Conservation (phyloP, 2,888 invertebrate species). For the Erynnis tages region DNA sequence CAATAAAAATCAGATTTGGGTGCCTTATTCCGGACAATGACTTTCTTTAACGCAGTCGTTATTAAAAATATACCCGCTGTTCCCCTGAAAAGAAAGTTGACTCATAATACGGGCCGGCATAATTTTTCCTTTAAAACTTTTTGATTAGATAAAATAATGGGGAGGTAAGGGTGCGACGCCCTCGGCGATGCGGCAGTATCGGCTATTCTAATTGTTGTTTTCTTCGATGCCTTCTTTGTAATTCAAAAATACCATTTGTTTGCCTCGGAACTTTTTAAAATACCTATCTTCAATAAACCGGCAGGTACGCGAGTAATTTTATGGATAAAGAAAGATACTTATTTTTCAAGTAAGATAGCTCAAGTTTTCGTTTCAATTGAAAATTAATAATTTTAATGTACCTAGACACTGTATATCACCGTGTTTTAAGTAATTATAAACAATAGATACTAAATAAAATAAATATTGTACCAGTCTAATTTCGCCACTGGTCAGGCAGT, state of each 20-base stretch:
- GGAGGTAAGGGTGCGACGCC: slow-evolving; percentile 68
- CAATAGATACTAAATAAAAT: too few relatives aligned
- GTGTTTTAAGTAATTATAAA: too few relatives aligned
- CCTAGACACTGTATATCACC: too few relatives aligned
- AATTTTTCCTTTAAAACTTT: slow-evolving; percentile 83
- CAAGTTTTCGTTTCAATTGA: too few relatives aligned
- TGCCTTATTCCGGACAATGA: slow-evolving; percentile 50
- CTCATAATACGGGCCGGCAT: slow-evolving; percentile 81
- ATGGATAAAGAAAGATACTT: too few relatives aligned
- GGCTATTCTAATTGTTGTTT: slow-evolving; percentile 79
- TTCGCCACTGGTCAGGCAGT: too few relatives aligned
- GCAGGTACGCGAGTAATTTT: too few relatives aligned
- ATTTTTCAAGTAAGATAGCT: too few relatives aligned
- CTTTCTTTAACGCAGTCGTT: slow-evolving; percentile 70
- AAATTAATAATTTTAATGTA: too few relatives aligned
- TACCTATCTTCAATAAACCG: slow-evolving; percentile 1
- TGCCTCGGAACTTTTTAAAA: slow-evolving; percentile 13
- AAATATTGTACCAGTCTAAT: too few relatives aligned
- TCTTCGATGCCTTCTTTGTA: slow-evolving; percentile 68
- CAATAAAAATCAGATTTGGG: slow-evolving; percentile 41
- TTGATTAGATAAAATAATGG: slow-evolving; percentile 83
- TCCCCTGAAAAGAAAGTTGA: slow-evolving; percentile 78
- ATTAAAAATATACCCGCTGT: slow-evolving; percentile 78
- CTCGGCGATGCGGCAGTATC: slow-evolving; percentile 73
- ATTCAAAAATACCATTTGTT: slow-evolving; percentile 43